Percentiles rank a stretch among this genome's conserved stretches.
Evolutionary conservation across 2,888 invertebrate species (phyloP).

Genomic region (Pelosia muscerda): DNA sequence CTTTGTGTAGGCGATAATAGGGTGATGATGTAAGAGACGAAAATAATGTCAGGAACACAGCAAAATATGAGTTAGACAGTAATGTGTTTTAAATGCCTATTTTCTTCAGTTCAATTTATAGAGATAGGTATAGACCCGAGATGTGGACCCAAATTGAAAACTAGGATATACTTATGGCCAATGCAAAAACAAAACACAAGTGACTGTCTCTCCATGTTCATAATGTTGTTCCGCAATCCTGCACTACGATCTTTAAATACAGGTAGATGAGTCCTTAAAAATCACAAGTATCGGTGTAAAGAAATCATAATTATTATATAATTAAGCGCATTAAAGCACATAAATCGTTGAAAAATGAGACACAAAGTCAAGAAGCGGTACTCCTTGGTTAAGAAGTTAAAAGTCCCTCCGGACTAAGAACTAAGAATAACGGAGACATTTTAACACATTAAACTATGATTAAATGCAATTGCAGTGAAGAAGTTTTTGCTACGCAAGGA

Average conservation of each 20-base stretch:
- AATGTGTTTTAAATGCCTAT: slow-evolving; percentile 13
- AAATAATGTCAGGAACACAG: slow-evolving; percentile 40
- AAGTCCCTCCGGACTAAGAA: slow-evolving; percentile 28
- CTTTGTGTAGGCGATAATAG: slow-evolving; percentile 46
- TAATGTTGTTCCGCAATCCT: too few species aligned
- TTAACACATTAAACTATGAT: slow-evolving; percentile 45
- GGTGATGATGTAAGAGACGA: slow-evolving; percentile 43
- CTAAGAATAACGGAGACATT: slow-evolving; percentile 37
- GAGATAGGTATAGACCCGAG: not conserved
- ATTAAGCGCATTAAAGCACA: slow-evolving; percentile 5
- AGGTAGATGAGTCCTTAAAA: not conserved
- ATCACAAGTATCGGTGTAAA: not conserved
- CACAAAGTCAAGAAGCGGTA: slow-evolving; percentile 33
- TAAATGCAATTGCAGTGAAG: slow-evolving; percentile 34
- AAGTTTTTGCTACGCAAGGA: slow-evolving; percentile 7
- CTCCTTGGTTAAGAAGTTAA: slow-evolving; percentile 31
- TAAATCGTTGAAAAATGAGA: slow-evolving; percentile 22
- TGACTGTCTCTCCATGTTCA: too few species aligned
- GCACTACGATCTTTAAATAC: too few species aligned
- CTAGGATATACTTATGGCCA: too few species aligned
- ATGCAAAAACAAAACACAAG: too few species aligned
- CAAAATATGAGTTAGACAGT: not conserved
- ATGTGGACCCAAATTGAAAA: too few species aligned
- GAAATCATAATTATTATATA: not conserved
- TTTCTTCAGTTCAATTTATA: not conserved